phyloP scores from a whole-genome alignment of 2,888 invertebrate genomes.

The Drosophila mayaguana region DNA sequence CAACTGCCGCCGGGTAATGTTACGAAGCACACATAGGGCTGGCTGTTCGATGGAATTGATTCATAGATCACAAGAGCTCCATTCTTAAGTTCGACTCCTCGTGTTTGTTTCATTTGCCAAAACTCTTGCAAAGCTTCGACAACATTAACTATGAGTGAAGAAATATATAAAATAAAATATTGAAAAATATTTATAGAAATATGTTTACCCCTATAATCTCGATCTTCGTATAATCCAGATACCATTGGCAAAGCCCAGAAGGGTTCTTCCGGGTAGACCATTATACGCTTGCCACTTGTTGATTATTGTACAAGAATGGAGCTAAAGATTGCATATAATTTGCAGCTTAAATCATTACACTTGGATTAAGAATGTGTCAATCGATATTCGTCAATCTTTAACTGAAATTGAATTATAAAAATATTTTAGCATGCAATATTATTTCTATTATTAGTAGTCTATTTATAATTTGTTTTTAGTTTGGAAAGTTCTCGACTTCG shows the following conservation, averaged over 20 bases:
- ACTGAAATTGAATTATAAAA: conserved; percentile 30
- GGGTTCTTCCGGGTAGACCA: conserved; percentile 85
- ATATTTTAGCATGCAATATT: neutral
- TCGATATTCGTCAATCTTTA: conserved; percentile 1
- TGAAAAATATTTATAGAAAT: neutral
- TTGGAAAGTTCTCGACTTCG: neutral
- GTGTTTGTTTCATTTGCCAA: conserved; percentile 98
- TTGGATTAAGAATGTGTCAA: conserved; percentile 28
- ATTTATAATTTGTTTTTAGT: neutral
- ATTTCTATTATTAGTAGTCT: neutral
- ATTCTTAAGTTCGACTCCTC: conserved; percentile 93
- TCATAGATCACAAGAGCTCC: conserved; percentile 97
- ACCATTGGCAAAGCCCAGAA: conserved; percentile 85
- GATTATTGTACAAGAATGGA: conserved; percentile 39
- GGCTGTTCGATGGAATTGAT: conserved; percentile 95
- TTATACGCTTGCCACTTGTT: conserved; percentile 69
- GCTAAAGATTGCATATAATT: conserved; percentile 18
- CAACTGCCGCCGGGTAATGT: conserved; percentile 97
- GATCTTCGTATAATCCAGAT: conserved; percentile 84
- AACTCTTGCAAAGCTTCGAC: conserved; percentile 98
- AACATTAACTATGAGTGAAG: conserved; percentile 90
- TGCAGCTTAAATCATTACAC: conserved; percentile 49
- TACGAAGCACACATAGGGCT: conserved; percentile 97
- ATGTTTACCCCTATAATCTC: conserved; percentile 84
- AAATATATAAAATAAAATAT: neutral